phyloP scores from a whole-genome alignment of 2,113 vertebrate genomes.

The Thalassoma bifasciatum region DNA sequence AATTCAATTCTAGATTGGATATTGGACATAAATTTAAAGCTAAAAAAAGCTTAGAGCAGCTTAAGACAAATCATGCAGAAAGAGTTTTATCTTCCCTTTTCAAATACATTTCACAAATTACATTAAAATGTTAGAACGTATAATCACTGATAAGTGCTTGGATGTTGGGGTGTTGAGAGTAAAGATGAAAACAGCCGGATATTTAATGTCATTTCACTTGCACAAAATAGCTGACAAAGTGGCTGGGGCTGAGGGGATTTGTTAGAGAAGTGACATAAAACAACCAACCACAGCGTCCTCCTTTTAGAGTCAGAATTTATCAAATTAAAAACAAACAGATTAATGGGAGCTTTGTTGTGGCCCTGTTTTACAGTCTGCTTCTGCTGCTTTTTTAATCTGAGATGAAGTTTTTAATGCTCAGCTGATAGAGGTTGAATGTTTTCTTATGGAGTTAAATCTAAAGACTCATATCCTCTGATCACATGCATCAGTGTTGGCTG shows the following conservation, averaged over 20 bases:
- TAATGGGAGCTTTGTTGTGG: too few relatives aligned
- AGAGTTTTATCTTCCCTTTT: conserved; percentile 4
- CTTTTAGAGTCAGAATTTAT: too few relatives aligned
- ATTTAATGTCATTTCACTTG: conserved; percentile 4
- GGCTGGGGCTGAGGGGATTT: background rate
- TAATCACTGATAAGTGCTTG: background rate
- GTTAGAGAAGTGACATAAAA: background rate
- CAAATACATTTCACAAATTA: background rate
- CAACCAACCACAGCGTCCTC: too few relatives aligned
- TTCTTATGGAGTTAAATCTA: conserved; percentile 35
- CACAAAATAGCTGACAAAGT: conserved; percentile 17
- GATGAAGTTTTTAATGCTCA: conserved; percentile 29
- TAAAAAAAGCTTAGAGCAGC: conserved; percentile 27
- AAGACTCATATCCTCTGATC: conserved; percentile 38
- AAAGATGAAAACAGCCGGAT: background rate
- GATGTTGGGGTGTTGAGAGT: background rate
- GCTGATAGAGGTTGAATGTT: conserved; percentile 42
- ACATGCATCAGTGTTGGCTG: conserved; percentile 35
- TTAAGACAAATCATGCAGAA: background rate
- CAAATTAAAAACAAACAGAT: too few relatives aligned
- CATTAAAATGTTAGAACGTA: background rate
- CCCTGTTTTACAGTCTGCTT: too few relatives aligned
- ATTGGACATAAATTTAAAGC: conserved; percentile 25
- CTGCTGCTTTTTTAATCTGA: conserved; percentile 32
- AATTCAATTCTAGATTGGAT: conserved; percentile 39